A percentile compares a stretch with the other conserved stretches of the same genome.
Evolutionary conservation across 2,797 vertebrate genomes (phyloP).

Genomic region (Hoplostethus mediterraneus): DNA sequence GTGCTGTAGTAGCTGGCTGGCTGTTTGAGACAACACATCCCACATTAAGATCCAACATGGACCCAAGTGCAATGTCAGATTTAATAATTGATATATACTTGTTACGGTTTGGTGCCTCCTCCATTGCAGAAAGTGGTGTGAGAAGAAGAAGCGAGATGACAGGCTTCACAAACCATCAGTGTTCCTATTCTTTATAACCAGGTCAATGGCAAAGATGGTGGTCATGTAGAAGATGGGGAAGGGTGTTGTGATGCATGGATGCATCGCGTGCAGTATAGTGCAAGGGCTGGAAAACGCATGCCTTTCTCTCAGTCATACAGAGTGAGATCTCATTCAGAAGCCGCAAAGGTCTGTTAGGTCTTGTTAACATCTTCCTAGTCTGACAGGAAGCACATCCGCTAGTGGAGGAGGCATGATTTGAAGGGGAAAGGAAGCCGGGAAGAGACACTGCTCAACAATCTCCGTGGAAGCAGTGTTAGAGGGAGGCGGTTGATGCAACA

Average conservation of each 20-base stretch:
- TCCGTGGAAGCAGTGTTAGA: conserved; percentile 7
- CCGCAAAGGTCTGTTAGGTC: conserved; percentile 2
- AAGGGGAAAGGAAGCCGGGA: conserved; percentile 11
- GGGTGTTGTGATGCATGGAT: conserved; percentile 35
- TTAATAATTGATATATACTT: conserved; percentile 79
- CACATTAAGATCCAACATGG: conserved; percentile 70
- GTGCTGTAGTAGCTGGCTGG: conserved; percentile 61
- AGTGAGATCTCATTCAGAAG: conserved; percentile 9
- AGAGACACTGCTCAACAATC: background rate
- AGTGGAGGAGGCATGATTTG: conserved; percentile 20
- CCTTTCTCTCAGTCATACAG: conserved; percentile 15
- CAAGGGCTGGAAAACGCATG: conserved; percentile 21
- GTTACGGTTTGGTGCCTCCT: conserved; percentile 31
- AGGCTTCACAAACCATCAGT: conserved; percentile 58
- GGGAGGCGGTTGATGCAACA: conserved; percentile 8
- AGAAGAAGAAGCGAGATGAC: conserved; percentile 47
- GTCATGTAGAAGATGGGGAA: conserved; percentile 29
- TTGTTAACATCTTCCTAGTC: conserved; percentile 25
- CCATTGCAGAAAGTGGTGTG: conserved; percentile 37
- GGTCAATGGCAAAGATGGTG: conserved; percentile 63
- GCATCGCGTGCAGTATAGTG: conserved; percentile 25
- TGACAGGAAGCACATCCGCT: conserved; percentile 20
- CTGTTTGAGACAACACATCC: conserved; percentile 69
- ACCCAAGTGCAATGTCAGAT: conserved; percentile 77
- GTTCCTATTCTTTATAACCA: conserved; percentile 66